phyloP scores from a whole-genome alignment of 2,113 vertebrate genomes.

The Ictalurus furcatus region DNA sequence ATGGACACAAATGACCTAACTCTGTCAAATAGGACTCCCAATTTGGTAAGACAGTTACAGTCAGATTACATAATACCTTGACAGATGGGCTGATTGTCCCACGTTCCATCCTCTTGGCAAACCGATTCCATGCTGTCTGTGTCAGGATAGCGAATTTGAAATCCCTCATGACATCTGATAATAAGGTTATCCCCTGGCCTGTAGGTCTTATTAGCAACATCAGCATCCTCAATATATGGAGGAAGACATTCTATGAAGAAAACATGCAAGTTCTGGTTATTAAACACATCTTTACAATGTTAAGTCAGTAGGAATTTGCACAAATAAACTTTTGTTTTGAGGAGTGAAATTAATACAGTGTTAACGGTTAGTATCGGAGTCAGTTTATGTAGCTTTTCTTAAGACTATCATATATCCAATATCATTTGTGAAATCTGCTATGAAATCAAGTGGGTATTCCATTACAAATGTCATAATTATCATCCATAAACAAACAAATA shows the following conservation, averaged over 20 bases:
- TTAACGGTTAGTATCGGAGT: not conserved
- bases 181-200: constrained; percentile 77
- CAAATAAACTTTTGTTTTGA: not conserved
- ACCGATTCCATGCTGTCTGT: constrained; percentile 78
- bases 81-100: constrained; percentile 84
- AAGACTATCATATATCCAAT: not conserved
- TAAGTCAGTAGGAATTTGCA: not conserved
- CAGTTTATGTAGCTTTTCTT: not conserved
- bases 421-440: not conserved
- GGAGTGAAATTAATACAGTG: not conserved
- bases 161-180: constrained; percentile 81
- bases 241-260: constrained; percentile 76
- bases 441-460: not conserved
- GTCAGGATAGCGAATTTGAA: constrained; percentile 82
- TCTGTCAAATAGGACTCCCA: not conserved
- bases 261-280: not conserved
- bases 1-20: not conserved
- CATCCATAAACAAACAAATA: not conserved
- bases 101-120: constrained; percentile 78
- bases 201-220: constrained; percentile 82
- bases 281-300: not conserved
- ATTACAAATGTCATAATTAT: not conserved
- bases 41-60: not conserved
- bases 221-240: constrained; percentile 81
- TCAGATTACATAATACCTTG: constrained; percentile 71